Conservation (phyloP, 2,888 invertebrate genomes). For the Nymphalis polychloros region DNA sequence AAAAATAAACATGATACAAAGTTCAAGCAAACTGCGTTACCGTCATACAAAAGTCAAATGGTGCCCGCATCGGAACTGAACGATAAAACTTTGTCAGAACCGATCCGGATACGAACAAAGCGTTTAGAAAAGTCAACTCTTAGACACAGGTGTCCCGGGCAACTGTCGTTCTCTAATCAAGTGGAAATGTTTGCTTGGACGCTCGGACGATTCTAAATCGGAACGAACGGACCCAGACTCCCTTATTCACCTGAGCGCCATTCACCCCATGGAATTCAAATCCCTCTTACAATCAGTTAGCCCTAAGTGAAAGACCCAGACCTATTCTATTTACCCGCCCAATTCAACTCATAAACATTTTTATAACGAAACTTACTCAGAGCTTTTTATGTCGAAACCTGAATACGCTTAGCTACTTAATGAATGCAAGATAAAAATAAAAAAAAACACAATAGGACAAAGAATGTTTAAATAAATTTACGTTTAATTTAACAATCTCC, state of each 20-base stretch:
- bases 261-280: slow-evolving; percentile 42
- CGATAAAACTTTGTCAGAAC: slow-evolving; percentile 68
- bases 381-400: slow-evolving; percentile 13
- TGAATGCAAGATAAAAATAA: slow-evolving; percentile 41
- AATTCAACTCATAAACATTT: slow-evolving; percentile 44
- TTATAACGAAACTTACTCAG: slow-evolving; percentile 20
- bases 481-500: slow-evolving; percentile 73
- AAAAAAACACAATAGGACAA: slow-evolving; percentile 51
- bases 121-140: slow-evolving; percentile 64
- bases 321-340: slow-evolving; percentile 54
- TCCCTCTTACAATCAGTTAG: slow-evolving; percentile 42
- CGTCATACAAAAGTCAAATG: slow-evolving; percentile 59
- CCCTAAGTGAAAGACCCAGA: slow-evolving; percentile 53
- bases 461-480: slow-evolving; percentile 56
- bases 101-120: slow-evolving; percentile 66
- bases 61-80: slow-evolving; percentile 62
- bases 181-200: slow-evolving; percentile 75
- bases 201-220: slow-evolving; percentile 52
- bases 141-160: slow-evolving; percentile 70
- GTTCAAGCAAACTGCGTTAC: slow-evolving; percentile 40
- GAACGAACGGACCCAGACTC: slow-evolving; percentile 41
- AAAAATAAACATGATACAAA: slow-evolving; percentile 20
- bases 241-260: slow-evolving; percentile 41
- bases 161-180: slow-evolving; percentile 75
- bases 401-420: slow-evolving; percentile 12